These are phyloP conservation scores for Sepioteuthis lessoniana DNA, from an alignment of 2,888 invertebrate species.

Conservation along the genomic window DNA sequence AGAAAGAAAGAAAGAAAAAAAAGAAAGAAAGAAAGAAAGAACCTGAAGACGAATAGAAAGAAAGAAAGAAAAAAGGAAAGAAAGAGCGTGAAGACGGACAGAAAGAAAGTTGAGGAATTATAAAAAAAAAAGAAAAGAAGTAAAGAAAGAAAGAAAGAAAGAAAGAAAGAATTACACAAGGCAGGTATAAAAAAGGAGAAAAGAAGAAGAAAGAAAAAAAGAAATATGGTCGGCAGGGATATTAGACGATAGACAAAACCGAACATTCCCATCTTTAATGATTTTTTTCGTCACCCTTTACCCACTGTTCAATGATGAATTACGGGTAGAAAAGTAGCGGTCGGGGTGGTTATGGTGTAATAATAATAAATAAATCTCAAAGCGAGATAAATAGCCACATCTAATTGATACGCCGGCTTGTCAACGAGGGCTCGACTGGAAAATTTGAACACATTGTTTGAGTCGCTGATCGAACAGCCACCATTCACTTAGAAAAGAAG, in stretches of 20 bases:
- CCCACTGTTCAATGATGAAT: background rate
- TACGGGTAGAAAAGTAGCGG: background rate
- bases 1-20: background rate
- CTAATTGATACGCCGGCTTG: background rate
- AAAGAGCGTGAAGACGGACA: background rate
- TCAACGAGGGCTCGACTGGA: background rate
- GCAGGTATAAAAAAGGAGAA: too few species aligned
- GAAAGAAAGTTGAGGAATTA: too few species aligned
- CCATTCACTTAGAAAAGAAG: background rate
- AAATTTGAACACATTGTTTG: background rate
- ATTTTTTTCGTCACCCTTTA: background rate
- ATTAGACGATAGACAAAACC: background rate
- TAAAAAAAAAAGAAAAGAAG: background rate
- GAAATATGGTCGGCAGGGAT: background rate
- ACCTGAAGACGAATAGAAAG: background rate
- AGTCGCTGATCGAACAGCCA: background rate
- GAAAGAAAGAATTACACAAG: background rate
- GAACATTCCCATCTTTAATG: background rate
- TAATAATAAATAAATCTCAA: conserved; percentile 23
- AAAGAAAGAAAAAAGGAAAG: background rate
- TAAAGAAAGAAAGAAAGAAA: background rate
- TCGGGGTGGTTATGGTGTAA: background rate
- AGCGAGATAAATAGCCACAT: background rate
- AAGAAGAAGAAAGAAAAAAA: background rate
- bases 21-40: background rate